These are phyloP conservation scores for Pocillopora grandis DNA, from an alignment of 92 coral and sea anemone species.

Conservation along the genomic window DNA sequence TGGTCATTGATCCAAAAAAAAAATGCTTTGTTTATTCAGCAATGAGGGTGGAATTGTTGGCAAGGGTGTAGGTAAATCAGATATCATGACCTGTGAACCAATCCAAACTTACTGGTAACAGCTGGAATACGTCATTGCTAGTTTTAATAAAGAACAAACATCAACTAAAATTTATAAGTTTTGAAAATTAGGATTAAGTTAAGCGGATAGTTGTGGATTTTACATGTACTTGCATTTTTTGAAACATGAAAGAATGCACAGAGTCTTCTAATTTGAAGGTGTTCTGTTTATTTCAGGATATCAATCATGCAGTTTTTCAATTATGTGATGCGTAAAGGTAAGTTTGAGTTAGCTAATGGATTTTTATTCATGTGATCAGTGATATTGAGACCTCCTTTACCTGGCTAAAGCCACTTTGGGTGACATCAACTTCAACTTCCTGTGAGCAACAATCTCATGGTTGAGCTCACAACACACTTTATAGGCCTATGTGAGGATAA, in stretches of 20 bases:
- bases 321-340: conserved; percentile 99
- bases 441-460: background rate
- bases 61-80: too few relatives aligned
- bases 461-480: background rate
- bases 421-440: background rate
- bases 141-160: too few relatives aligned
- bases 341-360: background rate
- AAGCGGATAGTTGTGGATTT: too few relatives aligned
- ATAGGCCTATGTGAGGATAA: too few relatives aligned
- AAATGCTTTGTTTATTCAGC: background rate
- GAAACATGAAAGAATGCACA: too few relatives aligned
- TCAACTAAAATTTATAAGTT: too few relatives aligned
- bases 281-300: conserved; percentile 58
- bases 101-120: too few relatives aligned
- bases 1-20: background rate
- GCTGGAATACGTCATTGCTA: too few relatives aligned
- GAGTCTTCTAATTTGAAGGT: too few relatives aligned
- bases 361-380: background rate
- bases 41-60: background rate
- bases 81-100: too few relatives aligned
- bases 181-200: too few relatives aligned
- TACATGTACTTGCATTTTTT: too few relatives aligned
- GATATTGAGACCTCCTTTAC: background rate
- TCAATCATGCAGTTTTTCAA: conserved; percentile 99
- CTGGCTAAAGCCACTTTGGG: background rate